phyloP scores from a whole-genome alignment of 2,113 vertebrate genomes.

The Agapornis roseicollis region DNA sequence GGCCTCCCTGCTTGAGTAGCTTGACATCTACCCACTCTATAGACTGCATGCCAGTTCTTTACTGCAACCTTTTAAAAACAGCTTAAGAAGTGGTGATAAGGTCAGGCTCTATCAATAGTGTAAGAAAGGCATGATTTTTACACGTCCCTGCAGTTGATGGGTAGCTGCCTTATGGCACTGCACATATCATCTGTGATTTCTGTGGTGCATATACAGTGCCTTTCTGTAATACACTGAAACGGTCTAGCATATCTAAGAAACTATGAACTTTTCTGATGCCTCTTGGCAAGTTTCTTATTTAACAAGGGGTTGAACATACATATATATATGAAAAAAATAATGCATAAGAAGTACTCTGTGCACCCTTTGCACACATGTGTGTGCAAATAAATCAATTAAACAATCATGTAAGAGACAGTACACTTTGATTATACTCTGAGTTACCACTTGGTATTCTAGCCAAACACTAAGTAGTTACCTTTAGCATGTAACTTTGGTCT shows the following conservation, averaged over 20 bases:
- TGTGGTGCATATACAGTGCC: background rate
- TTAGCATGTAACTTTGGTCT: background rate
- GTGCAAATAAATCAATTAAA: background rate
- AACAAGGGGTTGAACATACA: background rate
- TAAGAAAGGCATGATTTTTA: constrained; percentile 1
- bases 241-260: background rate
- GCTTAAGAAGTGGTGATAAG: constrained; percentile 12
- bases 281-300: background rate
- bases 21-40: background rate
- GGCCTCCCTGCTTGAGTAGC: background rate
- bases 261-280: background rate
- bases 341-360: background rate
- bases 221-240: background rate
- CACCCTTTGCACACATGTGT: background rate
- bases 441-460: background rate
- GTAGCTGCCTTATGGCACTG: background rate
- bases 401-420: background rate
- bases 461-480: background rate
- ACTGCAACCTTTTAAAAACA: constrained; percentile 10
- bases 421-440: background rate
- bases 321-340: background rate
- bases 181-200: background rate
- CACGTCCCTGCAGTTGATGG: background rate
- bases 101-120: background rate
- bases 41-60: background rate